Evolutionary conservation across 1,140 invertebrate species (phyloP).

Genomic region (Tribolium madens): DNA sequence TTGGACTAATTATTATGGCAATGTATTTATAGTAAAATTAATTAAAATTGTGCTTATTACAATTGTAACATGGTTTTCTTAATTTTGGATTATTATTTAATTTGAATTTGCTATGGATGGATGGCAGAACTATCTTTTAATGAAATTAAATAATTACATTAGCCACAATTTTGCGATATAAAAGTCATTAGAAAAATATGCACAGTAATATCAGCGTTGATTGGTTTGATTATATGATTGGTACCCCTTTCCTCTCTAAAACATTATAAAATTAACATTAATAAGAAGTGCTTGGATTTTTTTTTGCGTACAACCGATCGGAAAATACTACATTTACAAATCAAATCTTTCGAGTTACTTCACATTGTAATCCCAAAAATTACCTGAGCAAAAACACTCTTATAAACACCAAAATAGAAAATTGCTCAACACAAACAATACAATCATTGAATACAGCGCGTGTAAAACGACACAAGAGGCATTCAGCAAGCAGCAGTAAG

Average conservation of each 20-base stretch:
- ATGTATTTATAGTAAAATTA: no score
- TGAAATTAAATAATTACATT: no score
- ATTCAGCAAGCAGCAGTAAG: slow-evolving; percentile 21
- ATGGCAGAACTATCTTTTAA: no score
- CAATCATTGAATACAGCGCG: slow-evolving; percentile 32
- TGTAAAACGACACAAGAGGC: slow-evolving; percentile 29
- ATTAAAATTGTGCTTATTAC: no score
- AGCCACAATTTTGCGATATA: no score
- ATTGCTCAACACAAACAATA: slow-evolving; percentile 27
- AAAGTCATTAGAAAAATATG: neutral
- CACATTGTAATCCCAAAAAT: neutral
- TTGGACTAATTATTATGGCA: no score
- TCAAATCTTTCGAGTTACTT: no score
- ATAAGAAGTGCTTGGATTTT: neutral
- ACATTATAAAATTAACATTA: slow-evolving; percentile 24
- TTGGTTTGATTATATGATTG: slow-evolving; percentile 17
- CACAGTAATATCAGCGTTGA: neutral
- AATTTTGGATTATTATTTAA: no score
- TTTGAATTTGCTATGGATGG: no score
- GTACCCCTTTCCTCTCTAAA: neutral
- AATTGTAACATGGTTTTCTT: no score
- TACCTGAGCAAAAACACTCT: neutral
- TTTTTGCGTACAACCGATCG: neutral
- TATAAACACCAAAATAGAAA: slow-evolving; percentile 16
- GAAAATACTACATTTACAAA: no score